Conservation (phyloP, 2,113 vertebrate species). For the Rissa tridactyla region DNA sequence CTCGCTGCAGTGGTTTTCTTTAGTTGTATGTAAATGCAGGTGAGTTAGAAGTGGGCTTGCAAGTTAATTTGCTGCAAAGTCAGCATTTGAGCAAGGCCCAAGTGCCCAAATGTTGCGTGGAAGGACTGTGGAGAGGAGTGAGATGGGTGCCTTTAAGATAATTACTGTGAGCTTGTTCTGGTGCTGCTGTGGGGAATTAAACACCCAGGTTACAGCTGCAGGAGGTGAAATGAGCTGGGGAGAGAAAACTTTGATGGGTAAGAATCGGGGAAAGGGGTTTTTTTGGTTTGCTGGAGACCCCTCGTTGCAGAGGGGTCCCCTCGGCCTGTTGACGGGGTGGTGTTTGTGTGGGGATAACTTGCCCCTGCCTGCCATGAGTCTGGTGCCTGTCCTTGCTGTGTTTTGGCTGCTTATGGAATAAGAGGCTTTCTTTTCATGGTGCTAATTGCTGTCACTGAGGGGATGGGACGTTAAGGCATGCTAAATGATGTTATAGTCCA, state of each 20-base stretch:
- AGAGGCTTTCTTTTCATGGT: accelerated
- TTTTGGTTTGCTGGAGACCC: background rate
- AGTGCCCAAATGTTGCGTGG: background rate
- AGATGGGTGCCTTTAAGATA: too few relatives aligned
- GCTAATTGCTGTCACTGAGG: accelerated
- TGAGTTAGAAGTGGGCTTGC: too few relatives aligned
- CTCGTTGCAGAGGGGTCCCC: accelerated
- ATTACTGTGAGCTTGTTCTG: accelerated
- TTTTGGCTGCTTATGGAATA: background rate
- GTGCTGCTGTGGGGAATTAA: background rate
- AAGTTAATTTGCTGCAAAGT: background rate
- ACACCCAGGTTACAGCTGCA: accelerated
- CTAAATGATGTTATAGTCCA: background rate
- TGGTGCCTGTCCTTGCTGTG: accelerated
- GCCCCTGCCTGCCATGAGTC: accelerated
- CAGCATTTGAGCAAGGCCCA: accelerated
- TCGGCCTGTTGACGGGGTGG: accelerated
- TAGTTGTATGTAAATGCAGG: too few relatives aligned
- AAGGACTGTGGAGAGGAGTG: background rate
- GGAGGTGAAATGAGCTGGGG: background rate
- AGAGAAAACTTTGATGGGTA: accelerated
- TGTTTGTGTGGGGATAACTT: background rate
- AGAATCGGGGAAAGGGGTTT: accelerated
- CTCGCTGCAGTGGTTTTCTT: accelerated
- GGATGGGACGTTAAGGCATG: accelerated